Percentiles rank a stretch among this genome's conserved stretches.
phyloP scores from a whole-genome alignment of 35 echinoderm and acorn worm species.

The Lytechinus variegatus region DNA sequence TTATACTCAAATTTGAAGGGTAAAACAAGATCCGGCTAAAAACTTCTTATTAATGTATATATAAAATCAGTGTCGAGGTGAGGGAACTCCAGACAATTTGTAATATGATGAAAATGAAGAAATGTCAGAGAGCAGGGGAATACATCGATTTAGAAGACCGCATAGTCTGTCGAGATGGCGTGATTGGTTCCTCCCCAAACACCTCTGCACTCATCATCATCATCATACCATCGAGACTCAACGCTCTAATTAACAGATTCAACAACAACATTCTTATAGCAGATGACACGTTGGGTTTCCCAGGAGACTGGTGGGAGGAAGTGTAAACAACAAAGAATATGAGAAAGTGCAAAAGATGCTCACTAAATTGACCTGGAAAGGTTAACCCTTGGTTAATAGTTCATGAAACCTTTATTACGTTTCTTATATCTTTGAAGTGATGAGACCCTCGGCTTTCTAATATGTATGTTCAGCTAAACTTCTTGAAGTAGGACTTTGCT shows the following conservation, averaged over 20 bases:
- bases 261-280: constrained; percentile 4
- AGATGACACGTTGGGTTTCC: not conserved
- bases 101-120: not conserved
- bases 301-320: not conserved
- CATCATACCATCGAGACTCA: not conserved
- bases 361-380: not conserved
- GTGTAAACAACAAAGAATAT: not conserved
- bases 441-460: not conserved
- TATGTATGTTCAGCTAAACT: not conserved
- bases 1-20: not conserved
- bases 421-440: not conserved
- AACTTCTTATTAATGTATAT: not conserved
- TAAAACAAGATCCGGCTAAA: not conserved
- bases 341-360: not conserved
- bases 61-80: not conserved
- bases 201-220: not conserved
- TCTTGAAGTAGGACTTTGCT: not conserved
- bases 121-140: not conserved
- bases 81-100: not conserved
- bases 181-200: not conserved
- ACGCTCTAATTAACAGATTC: constrained; percentile 4
- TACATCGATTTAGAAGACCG: not conserved
- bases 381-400: not conserved
- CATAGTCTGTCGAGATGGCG: not conserved
- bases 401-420: not conserved